Evolutionary conservation across 2,888 invertebrate species (phyloP).

Genomic region (Lymantria dispar): DNA sequence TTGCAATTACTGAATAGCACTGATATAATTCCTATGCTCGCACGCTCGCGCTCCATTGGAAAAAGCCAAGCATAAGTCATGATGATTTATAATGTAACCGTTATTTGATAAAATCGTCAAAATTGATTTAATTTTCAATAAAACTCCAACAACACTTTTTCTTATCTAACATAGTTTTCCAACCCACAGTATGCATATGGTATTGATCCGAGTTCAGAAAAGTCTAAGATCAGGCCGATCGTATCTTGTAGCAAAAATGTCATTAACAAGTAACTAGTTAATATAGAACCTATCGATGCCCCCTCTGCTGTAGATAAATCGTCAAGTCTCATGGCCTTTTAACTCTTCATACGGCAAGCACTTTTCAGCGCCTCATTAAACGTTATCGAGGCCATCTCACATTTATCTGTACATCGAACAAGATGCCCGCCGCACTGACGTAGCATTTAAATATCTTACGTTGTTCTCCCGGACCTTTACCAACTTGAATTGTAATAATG

Average conservation of each 20-base stretch:
- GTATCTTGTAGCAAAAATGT: background rate
- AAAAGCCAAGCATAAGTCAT: too few relatives aligned
- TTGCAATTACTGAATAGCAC: too few relatives aligned
- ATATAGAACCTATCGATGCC: slow-evolving; percentile 5
- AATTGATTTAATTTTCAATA: too few relatives aligned
- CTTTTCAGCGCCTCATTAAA: slow-evolving; percentile 15
- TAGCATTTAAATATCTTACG: slow-evolving; percentile 7
- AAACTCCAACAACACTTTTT: too few relatives aligned
- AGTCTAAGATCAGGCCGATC: too few relatives aligned
- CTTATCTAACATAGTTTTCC: too few relatives aligned
- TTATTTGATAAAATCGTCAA: too few relatives aligned
- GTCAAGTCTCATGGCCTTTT: slow-evolving; percentile 8
- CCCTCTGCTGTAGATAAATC: slow-evolving; percentile 6
- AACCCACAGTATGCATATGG: too few relatives aligned
- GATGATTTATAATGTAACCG: too few relatives aligned
- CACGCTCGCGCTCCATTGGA: too few relatives aligned
- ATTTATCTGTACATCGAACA: slow-evolving; percentile 11
- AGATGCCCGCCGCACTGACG: slow-evolving; percentile 6
- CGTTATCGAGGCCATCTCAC: slow-evolving; percentile 12
- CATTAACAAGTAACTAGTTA: background rate
- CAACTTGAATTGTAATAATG: slow-evolving; percentile 9
- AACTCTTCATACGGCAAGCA: slow-evolving; percentile 11
- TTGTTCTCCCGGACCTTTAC: slow-evolving; percentile 10
- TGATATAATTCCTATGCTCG: too few relatives aligned
- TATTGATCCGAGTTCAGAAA: too few relatives aligned